A percentile compares a stretch with the other conserved stretches of the same genome.
Evolutionary conservation across 2,888 invertebrate species (phyloP).

Genomic region (Empis stercorea): DNA sequence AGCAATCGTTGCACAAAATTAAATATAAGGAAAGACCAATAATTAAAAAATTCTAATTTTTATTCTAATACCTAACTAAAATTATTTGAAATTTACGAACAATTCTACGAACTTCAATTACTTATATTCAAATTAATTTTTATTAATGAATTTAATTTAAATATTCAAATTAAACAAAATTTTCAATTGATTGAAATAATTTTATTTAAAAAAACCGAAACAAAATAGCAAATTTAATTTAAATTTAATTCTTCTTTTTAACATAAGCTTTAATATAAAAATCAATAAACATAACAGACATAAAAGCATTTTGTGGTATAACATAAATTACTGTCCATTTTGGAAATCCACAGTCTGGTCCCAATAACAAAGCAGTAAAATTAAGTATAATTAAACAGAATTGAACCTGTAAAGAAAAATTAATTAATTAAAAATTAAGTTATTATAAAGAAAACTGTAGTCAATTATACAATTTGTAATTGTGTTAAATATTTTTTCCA

Average conservation of each 20-base stretch:
- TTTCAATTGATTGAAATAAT: no score
- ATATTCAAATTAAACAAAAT: no score
- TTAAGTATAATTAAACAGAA: conserved; percentile 44
- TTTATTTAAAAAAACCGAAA: no score
- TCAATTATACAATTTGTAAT: conserved; percentile 67
- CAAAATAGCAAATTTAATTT: background rate
- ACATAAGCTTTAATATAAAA: conserved; percentile 53
- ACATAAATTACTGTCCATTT: conserved; percentile 41
- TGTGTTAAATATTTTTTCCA: conserved; percentile 88
- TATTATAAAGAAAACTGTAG: background rate
- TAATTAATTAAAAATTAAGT: background rate
- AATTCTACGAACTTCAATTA: no score
- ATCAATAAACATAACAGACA: conserved; percentile 49
- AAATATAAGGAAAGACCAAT: no score
- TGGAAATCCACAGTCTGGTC: conserved; percentile 45
- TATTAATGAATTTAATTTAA: no score
- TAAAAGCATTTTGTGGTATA: conserved; percentile 52
- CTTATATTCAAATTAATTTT: no score
- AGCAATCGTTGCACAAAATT: no score
- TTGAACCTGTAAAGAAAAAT: conserved; percentile 40
- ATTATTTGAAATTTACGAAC: no score
- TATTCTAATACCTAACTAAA: no score
- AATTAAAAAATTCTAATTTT: no score
- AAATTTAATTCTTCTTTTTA: conserved; percentile 17
- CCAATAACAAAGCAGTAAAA: conserved; percentile 38